Base-by-base conservation (phyloP, 2,888 invertebrate genomes). In the Calliphora vomitoria region DNA sequence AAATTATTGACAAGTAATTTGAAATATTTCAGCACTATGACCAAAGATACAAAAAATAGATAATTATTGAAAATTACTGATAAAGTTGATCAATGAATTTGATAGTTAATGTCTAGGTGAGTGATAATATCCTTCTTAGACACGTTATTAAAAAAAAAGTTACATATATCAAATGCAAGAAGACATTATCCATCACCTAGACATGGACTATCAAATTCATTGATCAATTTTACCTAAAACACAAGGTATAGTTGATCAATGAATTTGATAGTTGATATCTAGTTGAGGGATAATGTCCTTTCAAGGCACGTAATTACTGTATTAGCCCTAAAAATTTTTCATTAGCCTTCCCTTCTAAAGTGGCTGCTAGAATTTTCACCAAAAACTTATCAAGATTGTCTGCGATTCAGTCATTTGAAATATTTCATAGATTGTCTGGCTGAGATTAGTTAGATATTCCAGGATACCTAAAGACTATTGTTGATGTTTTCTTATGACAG, bases 351-450 rank as follows among this genome's bases (percentile, higher is more conserved):
- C 55, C 25, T 53, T 0, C 35, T 71, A 20, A 80, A 71, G 69
- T 80, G 80, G 60, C 79, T 71, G 69, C 50, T 35, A 60, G 15
- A 38, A 25, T 71, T 50, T 60, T 18, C 31, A 60, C 20, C 4
- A 38, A 50, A 53, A 20, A 18, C 1, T 50, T 35, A 71, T 80
- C 71, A 80, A 80, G 80, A 71, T 80, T 62, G 47, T 68, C 69
- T 58, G 47, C 35, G 60, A 62, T 44, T 47, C 18, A 18, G 4
- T 44, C 11, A 53, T 5, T 5, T 50, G 15, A 38, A 71, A 20
- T 69, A 58, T 75, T 64, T 68, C 8, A 8, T 3, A 85, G 84
- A 80, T 85, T 85, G 74, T 80, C 84, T 74, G 35, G 8, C 20
- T 47, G 11, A 47, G 84, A 85, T 85, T 75, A 53, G 18, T 71